A percentile compares a stretch with the other conserved stretches of the same genome.
Evolutionary conservation across 23 tunicate genomes (phyloP).

Genomic region (Halocynthia aurantium): DNA sequence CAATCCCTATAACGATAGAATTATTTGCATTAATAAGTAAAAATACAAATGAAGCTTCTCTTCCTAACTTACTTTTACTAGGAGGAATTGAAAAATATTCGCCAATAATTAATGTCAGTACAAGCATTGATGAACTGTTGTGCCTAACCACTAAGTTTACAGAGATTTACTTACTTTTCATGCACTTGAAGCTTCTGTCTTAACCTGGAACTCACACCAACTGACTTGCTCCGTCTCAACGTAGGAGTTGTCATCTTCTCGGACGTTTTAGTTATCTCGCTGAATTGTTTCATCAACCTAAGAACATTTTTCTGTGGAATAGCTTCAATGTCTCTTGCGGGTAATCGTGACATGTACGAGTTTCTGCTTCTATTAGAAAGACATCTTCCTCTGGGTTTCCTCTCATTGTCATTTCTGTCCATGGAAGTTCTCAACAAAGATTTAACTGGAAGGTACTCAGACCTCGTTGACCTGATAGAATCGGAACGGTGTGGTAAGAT

Average conservation of each 20-base stretch:
- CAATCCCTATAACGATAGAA: too few species aligned
- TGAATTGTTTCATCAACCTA: conserved; percentile 14
- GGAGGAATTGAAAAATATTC: too few species aligned
- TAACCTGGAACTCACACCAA: conserved; percentile 3
- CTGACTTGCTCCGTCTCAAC: conserved; percentile 17
- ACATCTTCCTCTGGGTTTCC: not conserved
- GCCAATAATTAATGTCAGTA: too few species aligned
- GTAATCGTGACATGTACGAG: not conserved
- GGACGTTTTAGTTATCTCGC: conserved; percentile 1
- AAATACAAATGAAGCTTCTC: not conserved
- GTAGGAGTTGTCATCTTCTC: not conserved
- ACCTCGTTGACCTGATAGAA: conserved; percentile 14
- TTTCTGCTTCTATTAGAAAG: not conserved
- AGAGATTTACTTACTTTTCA: not conserved
- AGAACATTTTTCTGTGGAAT: conserved; percentile 19
- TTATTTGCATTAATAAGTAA: not conserved
- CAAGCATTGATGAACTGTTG: too few species aligned
- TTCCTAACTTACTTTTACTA: not conserved
- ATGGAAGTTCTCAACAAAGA: not conserved
- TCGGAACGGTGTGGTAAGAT: conserved; percentile 10
- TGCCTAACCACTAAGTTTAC: too few species aligned
- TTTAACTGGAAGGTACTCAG: not conserved
- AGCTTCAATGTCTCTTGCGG: conserved; percentile 10
- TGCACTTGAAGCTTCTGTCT: not conserved
- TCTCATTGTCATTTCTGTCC: not conserved